phyloP scores from a whole-genome alignment of 30 jellyfish, hydroid and myxozoan species.

The Pelagia noctiluca region DNA sequence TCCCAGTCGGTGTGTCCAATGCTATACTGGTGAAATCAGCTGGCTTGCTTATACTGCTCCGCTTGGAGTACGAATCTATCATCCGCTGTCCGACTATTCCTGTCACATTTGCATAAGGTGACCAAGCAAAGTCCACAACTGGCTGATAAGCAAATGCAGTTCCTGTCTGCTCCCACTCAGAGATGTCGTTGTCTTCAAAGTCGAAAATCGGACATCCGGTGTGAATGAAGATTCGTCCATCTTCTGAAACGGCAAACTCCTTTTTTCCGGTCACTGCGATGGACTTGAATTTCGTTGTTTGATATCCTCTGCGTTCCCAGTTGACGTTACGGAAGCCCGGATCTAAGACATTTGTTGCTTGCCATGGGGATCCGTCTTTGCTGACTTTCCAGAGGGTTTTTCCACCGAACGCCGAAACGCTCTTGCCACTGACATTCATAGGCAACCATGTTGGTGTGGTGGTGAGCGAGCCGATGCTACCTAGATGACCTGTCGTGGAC shows the following conservation, averaged over 20 bases:
- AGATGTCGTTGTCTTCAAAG: slow-evolving; percentile 46
- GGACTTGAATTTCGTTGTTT: not conserved
- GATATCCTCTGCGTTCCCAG: slow-evolving; percentile 20
- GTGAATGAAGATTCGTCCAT: slow-evolving; percentile 4
- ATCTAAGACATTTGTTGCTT: slow-evolving; percentile 26
- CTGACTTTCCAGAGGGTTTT: slow-evolving; percentile 18
- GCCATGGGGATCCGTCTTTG: slow-evolving; percentile 26
- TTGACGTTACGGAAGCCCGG: not conserved
- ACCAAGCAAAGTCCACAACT: slow-evolving; percentile 16
- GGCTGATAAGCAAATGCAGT: slow-evolving; percentile 54
- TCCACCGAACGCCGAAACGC: slow-evolving; percentile 1
- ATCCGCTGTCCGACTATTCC: slow-evolving; percentile 61
- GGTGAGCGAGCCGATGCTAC: not conserved
- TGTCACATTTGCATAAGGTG: not conserved
- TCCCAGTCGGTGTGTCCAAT: slow-evolving; percentile 32
- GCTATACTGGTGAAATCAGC: slow-evolving; percentile 12
- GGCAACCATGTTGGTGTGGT: not conserved
- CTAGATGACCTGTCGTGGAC: not conserved
- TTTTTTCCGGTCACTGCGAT: slow-evolving; percentile 23
- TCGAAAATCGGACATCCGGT: slow-evolving; percentile 72
- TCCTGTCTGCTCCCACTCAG: slow-evolving; percentile 60
- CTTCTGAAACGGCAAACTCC: slow-evolving; percentile 13
- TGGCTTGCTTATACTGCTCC: slow-evolving; percentile 16
- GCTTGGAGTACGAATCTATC: slow-evolving; percentile 39
- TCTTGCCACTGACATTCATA: not conserved